phyloP scores from a whole-genome alignment of 2,797 vertebrate species.

The Coluber constrictor region DNA sequence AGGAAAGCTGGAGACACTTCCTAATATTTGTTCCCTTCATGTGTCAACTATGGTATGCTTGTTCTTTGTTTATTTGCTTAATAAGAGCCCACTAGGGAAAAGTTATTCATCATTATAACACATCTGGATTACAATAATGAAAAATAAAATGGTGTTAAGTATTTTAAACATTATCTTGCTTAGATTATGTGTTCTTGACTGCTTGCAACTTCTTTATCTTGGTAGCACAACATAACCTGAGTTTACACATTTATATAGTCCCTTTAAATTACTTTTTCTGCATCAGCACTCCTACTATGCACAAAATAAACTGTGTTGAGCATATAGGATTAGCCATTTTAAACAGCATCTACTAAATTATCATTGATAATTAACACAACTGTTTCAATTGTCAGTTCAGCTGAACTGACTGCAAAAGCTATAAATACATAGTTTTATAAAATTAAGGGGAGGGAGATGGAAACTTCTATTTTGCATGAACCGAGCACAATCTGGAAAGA shows the following conservation, averaged over 20 bases:
- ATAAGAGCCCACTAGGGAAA: neutral
- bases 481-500: neutral
- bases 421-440: neutral
- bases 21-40: neutral
- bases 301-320: neutral
- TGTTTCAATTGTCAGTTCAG: neutral
- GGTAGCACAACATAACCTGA: neutral
- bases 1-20: neutral
- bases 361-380: neutral
- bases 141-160: neutral
- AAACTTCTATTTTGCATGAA: neutral
- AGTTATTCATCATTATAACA: neutral
- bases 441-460: neutral
- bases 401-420: neutral
- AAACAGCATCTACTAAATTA: neutral
- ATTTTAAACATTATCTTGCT: neutral
- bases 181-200: neutral
- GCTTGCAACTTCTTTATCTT: neutral
- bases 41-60: neutral
- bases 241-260: neutral
- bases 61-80: neutral
- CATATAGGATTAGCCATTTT: neutral
- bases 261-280: neutral
- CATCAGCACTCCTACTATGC: neutral
- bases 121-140: neutral